Conservation (phyloP, 2,888 invertebrate genomes). For the Troides oblongomaculatus region DNA sequence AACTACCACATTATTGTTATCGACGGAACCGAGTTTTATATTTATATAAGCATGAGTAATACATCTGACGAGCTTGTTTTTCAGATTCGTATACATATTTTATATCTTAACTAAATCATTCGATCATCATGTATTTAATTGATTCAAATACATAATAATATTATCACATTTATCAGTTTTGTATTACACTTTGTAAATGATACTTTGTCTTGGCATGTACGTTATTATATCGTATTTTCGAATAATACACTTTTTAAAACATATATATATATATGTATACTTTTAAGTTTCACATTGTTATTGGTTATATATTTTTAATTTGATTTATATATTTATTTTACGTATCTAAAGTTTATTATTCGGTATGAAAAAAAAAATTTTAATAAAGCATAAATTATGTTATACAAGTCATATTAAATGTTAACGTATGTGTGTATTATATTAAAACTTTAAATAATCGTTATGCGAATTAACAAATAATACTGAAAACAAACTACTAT, state of each 20-base stretch:
- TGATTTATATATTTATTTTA: slow-evolving; percentile 31
- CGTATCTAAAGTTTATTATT: slow-evolving; percentile 14
- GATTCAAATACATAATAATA: slow-evolving; percentile 42
- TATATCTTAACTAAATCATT: slow-evolving; percentile 39
- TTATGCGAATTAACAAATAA: no score
- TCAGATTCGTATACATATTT: slow-evolving; percentile 42
- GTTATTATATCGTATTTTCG: slow-evolving; percentile 39
- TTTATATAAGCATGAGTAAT: slow-evolving; percentile 48
- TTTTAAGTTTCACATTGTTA: slow-evolving; percentile 29
- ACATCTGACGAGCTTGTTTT: slow-evolving; percentile 47
- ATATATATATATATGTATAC: slow-evolving; percentile 29
- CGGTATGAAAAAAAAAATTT: background rate
- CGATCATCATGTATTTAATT: slow-evolving; percentile 47
- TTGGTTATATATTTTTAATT: slow-evolving; percentile 17
- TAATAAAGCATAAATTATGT: background rate
- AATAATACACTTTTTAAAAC: slow-evolving; percentile 29
- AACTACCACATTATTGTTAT: slow-evolving; percentile 34
- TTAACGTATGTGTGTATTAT: no score
- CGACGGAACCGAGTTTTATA: slow-evolving; percentile 30
- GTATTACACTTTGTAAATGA: slow-evolving; percentile 40
- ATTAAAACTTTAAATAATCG: no score
- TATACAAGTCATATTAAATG: background rate
- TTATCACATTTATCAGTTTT: slow-evolving; percentile 49
- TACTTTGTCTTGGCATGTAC: slow-evolving; percentile 63
- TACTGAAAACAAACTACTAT: no score